These are phyloP conservation scores for Puffinus mauretanicus DNA, from an alignment of 2,113 vertebrate species.

Conservation along the genomic window DNA sequence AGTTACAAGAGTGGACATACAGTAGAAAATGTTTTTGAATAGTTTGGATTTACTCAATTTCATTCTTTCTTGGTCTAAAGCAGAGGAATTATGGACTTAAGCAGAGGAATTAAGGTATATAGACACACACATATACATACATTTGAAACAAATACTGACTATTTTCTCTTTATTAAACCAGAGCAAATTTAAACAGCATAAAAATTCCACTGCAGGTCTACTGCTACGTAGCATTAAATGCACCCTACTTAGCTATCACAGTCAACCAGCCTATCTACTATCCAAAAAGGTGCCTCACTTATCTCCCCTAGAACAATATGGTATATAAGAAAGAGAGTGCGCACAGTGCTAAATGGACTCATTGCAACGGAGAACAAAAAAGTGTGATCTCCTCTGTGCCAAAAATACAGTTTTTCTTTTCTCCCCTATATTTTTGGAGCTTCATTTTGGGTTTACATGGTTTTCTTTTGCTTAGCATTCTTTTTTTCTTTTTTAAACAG, in stretches of 20 bases:
- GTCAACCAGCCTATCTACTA: neutral
- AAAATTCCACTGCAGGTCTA: neutral
- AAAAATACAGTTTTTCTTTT: rapidly evolving
- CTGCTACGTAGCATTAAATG: neutral
- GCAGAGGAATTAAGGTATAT: neutral
- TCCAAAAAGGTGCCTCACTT: neutral
- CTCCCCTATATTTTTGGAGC: neutral
- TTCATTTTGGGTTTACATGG: neutral
- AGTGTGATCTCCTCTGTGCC: neutral
- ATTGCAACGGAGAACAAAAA: neutral
- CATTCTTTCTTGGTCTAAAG: neutral
- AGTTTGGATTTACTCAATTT: neutral
- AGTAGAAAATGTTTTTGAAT: neutral
- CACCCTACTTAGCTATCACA: neutral
- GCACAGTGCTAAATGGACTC: neutral
- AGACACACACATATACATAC: neutral
- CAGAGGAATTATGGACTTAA: neutral
- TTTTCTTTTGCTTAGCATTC: neutral
- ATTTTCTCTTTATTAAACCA: neutral
- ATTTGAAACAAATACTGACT: neutral
- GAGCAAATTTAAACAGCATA: neutral
- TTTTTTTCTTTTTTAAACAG: neutral
- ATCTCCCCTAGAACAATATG: neutral
- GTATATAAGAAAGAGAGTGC: neutral
- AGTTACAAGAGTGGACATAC: neutral